Evolutionary conservation across 2,797 vertebrate genomes (phyloP).

Genomic region (Craterocephalus amniculus): DNA sequence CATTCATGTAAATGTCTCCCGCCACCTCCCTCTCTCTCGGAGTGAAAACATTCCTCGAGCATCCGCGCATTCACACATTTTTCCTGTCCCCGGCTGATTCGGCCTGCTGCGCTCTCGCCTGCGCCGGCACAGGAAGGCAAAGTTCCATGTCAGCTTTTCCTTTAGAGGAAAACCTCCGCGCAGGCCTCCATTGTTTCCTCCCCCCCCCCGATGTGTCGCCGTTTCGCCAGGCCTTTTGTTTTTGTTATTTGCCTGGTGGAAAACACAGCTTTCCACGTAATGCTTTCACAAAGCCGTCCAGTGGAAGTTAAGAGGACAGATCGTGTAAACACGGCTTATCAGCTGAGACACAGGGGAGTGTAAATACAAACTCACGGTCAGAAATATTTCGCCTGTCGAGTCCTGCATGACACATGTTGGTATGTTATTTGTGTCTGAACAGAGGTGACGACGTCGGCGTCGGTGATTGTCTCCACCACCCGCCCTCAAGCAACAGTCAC

Average conservation of each 20-base stretch:
- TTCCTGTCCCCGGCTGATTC: constrained; percentile 73
- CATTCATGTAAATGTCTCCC: constrained; percentile 8
- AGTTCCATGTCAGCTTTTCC: constrained; percentile 80
- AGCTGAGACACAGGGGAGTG: constrained; percentile 30
- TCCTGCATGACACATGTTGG: neutral
- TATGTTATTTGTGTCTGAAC: constrained; percentile 39
- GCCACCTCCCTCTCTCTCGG: constrained; percentile 19
- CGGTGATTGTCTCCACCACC: constrained; percentile 66
- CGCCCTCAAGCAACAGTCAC: constrained; percentile 37
- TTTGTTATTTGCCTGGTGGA: constrained; percentile 59
- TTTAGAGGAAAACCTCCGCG: constrained; percentile 71
- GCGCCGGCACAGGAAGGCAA: constrained; percentile 75
- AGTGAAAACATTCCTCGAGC: constrained; percentile 77
- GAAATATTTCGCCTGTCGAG: constrained; percentile 27
- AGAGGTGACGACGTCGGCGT: constrained; percentile 75
- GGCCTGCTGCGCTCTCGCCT: constrained; percentile 49
- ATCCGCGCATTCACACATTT: constrained; percentile 83
- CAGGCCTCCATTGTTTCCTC: constrained; percentile 78
- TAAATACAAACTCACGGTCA: constrained; percentile 25
- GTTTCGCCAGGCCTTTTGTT: constrained; percentile 69
- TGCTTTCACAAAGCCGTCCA: constrained; percentile 38
- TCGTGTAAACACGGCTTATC: constrained; percentile 55
- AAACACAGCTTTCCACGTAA: constrained; percentile 54
- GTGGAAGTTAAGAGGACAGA: constrained; percentile 39
- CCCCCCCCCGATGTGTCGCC: constrained; percentile 50